Percentiles rank a stretch among this genome's conserved stretches.
Evolutionary conservation across 2,797 vertebrate species (phyloP).

Genomic region (Poecilia wingei): DNA sequence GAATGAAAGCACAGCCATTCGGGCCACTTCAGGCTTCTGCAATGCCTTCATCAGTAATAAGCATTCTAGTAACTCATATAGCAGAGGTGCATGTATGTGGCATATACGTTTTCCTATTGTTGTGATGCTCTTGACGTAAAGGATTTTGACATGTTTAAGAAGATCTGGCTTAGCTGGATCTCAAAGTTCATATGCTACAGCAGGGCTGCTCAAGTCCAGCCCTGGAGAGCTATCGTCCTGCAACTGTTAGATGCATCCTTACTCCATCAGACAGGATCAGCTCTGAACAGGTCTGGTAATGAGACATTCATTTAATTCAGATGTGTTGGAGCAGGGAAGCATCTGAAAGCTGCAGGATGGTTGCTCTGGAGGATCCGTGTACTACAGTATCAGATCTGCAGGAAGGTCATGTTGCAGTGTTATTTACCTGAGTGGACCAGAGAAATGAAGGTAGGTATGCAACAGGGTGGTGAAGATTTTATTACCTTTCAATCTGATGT

Average conservation of each 20-base stretch:
- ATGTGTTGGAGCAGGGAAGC: too few species aligned
- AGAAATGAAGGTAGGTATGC: neutral
- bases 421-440: neutral
- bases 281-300: too few species aligned
- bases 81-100: neutral
- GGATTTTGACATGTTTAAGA: neutral
- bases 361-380: too few species aligned
- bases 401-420: neutral
- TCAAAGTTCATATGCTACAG: neutral
- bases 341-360: too few species aligned
- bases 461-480: neutral
- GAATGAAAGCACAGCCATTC: neutral
- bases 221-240: too few species aligned
- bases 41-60: neutral
- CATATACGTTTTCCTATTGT: neutral
- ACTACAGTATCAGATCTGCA: neutral
- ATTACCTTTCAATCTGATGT: conserved; percentile 94
- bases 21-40: neutral
- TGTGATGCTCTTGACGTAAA: neutral
- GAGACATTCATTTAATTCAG: too few species aligned
- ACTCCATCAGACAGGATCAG: too few species aligned
- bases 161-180: neutral
- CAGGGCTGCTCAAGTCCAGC: too few species aligned
- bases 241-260: too few species aligned
- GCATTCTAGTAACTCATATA: neutral